phyloP scores from a whole-genome alignment of 2,797 vertebrate species.

The Danio jaintianensis region DNA sequence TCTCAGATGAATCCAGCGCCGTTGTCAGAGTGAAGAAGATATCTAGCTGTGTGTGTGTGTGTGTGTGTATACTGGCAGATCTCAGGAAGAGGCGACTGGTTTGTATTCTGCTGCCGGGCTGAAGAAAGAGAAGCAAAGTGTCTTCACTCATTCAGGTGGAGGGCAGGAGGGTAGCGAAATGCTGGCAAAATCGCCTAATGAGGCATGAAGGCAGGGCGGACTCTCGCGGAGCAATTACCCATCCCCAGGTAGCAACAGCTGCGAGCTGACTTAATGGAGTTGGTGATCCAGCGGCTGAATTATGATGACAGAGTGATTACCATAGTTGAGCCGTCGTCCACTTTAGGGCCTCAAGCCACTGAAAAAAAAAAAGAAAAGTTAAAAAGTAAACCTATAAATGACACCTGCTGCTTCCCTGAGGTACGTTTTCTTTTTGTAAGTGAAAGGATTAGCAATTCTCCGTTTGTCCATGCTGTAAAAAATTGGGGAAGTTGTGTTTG shows the following conservation, averaged over 20 bases:
- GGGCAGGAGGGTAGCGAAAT: slow-evolving; percentile 31
- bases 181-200: slow-evolving; percentile 60
- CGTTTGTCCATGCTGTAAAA: neutral
- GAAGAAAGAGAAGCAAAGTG: slow-evolving; percentile 17
- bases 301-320: slow-evolving; percentile 60
- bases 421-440: slow-evolving; percentile 13
- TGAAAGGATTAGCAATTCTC: slow-evolving; percentile 11
- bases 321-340: slow-evolving; percentile 33
- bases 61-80: slow-evolving; percentile 40
- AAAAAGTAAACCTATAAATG: slow-evolving; percentile 17
- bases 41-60: slow-evolving; percentile 23
- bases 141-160: slow-evolving; percentile 35
- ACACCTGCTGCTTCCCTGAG: slow-evolving; percentile 6
- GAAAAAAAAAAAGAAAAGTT: neutral
- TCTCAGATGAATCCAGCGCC: slow-evolving; percentile 16
- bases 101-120: slow-evolving; percentile 46
- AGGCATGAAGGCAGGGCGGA: slow-evolving; percentile 61
- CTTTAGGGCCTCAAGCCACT: slow-evolving; percentile 4
- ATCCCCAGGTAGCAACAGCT: slow-evolving; percentile 60
- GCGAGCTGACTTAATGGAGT: slow-evolving; percentile 61
- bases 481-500: too few relatives aligned
- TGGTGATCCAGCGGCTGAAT: slow-evolving; percentile 61
- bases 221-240: slow-evolving; percentile 66
- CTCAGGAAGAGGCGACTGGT: slow-evolving; percentile 43
- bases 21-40: slow-evolving; percentile 39